Conservation (phyloP, 2,113 vertebrate species). For the Myanophis thanlyinensis region DNA sequence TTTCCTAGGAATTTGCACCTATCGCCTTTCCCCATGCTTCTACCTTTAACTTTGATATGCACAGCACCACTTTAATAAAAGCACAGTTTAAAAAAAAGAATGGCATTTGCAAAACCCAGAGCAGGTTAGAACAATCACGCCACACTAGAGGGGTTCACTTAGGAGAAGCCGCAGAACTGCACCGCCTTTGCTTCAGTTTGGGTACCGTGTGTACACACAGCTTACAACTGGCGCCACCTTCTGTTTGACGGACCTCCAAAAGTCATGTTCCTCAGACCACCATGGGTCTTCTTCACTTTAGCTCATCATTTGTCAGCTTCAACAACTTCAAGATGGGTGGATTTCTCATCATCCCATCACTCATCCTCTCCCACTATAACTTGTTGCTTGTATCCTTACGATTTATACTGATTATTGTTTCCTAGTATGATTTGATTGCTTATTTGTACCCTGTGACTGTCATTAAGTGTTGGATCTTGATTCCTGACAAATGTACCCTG, state of each 20-base stretch:
- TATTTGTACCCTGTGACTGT: no score
- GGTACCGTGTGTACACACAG: neutral
- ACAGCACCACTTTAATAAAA: neutral
- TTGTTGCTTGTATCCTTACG: no score
- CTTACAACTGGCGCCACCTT: constrained; percentile 16
- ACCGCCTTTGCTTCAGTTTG: neutral
- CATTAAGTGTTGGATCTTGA: no score
- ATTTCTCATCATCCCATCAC: no score
- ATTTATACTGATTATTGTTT: no score
- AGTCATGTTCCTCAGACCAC: neutral
- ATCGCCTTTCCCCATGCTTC: neutral
- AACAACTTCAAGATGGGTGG: neutral
- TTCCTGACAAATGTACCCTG: no score
- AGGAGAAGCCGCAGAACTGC: neutral
- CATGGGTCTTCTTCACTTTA: neutral
- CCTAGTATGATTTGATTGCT: no score
- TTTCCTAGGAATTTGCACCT: neutral
- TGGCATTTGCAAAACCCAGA: neutral
- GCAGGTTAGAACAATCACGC: neutral
- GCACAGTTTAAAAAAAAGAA: neutral
- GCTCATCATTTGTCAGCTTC: neutral
- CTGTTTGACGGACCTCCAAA: neutral
- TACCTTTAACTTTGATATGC: neutral
- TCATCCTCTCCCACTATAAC: no score
- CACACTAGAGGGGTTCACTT: no score